These are phyloP conservation scores for Taurulus bubalis DNA, from an alignment of 2,113 vertebrate species.

Conservation along the genomic window DNA sequence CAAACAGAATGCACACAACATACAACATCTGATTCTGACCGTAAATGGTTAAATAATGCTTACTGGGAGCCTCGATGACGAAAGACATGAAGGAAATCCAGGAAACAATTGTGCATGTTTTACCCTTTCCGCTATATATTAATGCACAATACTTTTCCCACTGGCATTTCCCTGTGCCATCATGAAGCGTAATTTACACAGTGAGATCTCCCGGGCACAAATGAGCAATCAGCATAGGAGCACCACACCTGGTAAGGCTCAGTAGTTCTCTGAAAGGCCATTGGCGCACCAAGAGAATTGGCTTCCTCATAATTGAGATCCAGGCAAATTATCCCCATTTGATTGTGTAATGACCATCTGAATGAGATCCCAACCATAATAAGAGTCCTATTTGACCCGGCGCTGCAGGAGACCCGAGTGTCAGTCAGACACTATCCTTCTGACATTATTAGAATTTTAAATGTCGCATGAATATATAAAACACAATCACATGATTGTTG, in stretches of 20 bases:
- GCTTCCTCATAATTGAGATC: constrained; percentile 78
- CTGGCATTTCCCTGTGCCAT: constrained; percentile 51
- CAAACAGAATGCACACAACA: not conserved
- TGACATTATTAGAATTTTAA: constrained; percentile 59
- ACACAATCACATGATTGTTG: not conserved
- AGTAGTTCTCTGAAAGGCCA: constrained; percentile 67
- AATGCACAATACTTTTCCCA: constrained; percentile 41
- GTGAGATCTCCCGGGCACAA: constrained; percentile 54
- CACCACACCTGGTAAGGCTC: constrained; percentile 64
- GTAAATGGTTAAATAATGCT: constrained; percentile 20
- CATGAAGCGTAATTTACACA: constrained; percentile 65
- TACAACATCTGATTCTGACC: not conserved
- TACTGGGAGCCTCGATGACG: not conserved
- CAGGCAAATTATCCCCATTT: constrained; percentile 79
- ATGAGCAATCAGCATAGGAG: constrained; percentile 65
- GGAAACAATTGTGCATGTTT: constrained; percentile 39
- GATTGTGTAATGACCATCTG: constrained; percentile 81
- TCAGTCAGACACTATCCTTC: constrained; percentile 48
- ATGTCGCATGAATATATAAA: constrained; percentile 25
- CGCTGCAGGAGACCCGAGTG: constrained; percentile 55
- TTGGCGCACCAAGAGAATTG: constrained; percentile 68
- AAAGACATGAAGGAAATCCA: constrained; percentile 41
- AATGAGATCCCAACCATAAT: constrained; percentile 76
- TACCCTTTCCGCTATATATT: constrained; percentile 47
- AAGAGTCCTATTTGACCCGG: constrained; percentile 68